A percentile compares a stretch with the other conserved stretches of the same genome.
phyloP scores from a whole-genome alignment of 1,140 invertebrate species.

The Sitodiplosis mosellana region DNA sequence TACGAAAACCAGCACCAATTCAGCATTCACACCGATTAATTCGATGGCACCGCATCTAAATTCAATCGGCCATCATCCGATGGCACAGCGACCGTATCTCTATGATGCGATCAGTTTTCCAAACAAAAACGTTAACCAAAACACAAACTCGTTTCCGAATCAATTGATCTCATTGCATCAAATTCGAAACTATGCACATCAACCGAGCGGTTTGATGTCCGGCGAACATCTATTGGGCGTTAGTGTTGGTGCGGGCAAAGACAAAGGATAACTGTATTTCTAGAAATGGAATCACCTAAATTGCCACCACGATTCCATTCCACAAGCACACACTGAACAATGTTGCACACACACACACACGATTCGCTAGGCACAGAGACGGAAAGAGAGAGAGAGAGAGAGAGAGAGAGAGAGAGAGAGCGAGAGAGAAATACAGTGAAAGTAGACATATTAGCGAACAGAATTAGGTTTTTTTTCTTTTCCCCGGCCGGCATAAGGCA shows the following conservation, averaged over 20 bases:
- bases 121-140: slow-evolving; percentile 27
- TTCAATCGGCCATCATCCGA: slow-evolving; percentile 51
- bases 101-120: slow-evolving; percentile 84
- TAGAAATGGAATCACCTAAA: slow-evolving; percentile 9
- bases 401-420: too few relatives aligned
- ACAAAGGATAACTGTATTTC: slow-evolving; percentile 26
- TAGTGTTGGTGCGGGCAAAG: slow-evolving; percentile 23
- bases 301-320: neutral
- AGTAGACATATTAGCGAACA: too few relatives aligned
- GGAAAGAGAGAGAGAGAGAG: too few relatives aligned
- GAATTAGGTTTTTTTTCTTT: too few relatives aligned
- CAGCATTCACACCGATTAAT: slow-evolving; percentile 84
- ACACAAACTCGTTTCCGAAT: slow-evolving; percentile 66
- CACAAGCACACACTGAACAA: too few relatives aligned
- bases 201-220: slow-evolving; percentile 39
- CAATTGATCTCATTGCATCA: slow-evolving; percentile 91
- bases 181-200: slow-evolving; percentile 90
- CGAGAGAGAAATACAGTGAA: too few relatives aligned
- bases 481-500: too few relatives aligned
- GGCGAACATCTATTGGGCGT: slow-evolving; percentile 24
- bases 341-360: too few relatives aligned
- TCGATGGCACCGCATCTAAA: slow-evolving; percentile 69
- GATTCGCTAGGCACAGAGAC: too few relatives aligned
- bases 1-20: slow-evolving; percentile 44
- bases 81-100: slow-evolving; percentile 64